Evolutionary conservation across 2,113 vertebrate species (phyloP), one percentile per base, ranked within the genome.

Genomic region (Panthera uncia): DNA sequence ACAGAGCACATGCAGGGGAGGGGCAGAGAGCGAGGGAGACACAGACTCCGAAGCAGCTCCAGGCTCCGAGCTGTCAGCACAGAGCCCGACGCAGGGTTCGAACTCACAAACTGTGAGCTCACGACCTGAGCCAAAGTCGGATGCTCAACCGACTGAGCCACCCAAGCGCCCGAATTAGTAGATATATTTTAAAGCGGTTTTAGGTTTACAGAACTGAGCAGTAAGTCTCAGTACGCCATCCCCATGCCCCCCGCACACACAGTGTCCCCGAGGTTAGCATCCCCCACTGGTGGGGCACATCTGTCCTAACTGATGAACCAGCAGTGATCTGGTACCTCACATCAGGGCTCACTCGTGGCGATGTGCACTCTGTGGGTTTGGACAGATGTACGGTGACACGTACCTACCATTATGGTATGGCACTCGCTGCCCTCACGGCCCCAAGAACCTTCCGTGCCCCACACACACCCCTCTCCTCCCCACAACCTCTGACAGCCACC

Each of bases 301-400:
- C 14, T 27, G 57, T 61, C 57, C 38, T 45, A 74, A 74, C 23
- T 45, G 33, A 52, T 11, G 14, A 13, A 5, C 11, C 45, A 11
- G 15, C 13, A 1, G 4, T 9, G 4, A 36, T n/a, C 4, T 4
- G 1, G 8, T n/a, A 9, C 7, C 10, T 18, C 33, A 9, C 65
- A 27, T 1, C 2, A 7, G 21, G 45, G 45, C 12, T 25, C 21
- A 33, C 5, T 65, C 38, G 2, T 15, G 21, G 33, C 7, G 38
- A 8, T 33, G 1, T 5, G 19, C 31, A 19, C 48, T 9, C 48
- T 16, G 8, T 33, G 76, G 76, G 19, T 50, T n/a, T n/a, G 31
- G 33, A 36, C 65, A n/a, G 10, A 6, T 16, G 14, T 13, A 3
- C 8, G 1, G n/a, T 21, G 38, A 19, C 61, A 4, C 1, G 16